Base-by-base conservation (phyloP, 2,888 invertebrate species). In the Seladonia tumulorum region DNA sequence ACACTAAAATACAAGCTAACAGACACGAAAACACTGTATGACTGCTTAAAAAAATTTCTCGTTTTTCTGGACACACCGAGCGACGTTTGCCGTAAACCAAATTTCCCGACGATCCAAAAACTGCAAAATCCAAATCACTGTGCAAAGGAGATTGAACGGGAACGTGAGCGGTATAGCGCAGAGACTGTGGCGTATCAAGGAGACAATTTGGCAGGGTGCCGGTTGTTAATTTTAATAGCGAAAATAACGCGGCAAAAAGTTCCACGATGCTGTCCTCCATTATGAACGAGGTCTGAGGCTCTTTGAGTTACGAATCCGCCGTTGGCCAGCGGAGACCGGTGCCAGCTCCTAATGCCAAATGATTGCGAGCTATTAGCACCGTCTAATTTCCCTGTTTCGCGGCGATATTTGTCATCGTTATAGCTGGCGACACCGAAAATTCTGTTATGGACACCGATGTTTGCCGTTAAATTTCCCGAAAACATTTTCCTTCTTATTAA, bases 201-300 rank as follows among this genome's bases (percentile, higher is more conserved):
- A 92, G 91, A 93, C 94, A 94, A 95, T 95, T 95, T 94, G 94
- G 94, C 95, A 94, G 92, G 92, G 92, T 90, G 93, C 92, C 92
- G 94, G 93, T 93, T 93, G 92, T 94, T 93, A 93, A 94, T 94
- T 95, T 95, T 94, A 94, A 94, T 94, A 93, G 92, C 93, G 91
- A 93, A 93, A 93, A 94, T 94, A 94, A 93, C 93, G 90, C 86
- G 90, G 89, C 89, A 90, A 92, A 93, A 92, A 88, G 57, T 87
- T 80, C 81, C 75, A 74, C 80, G 66, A 10, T 42, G n/a, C 10
- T 53, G n/a, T 53, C 39, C 79, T 85, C 75, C 76, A 10, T 87
- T 86, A 81, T 57, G 82, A 88, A 85, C 78, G 68, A 68, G 39
- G 22, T 39, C 42, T 42, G 12, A n/a, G 63, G 22, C 39, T 12